These are phyloP conservation scores for Triplophysa siluroides DNA, from an alignment of 2,113 vertebrate genomes.

Conservation along the genomic window DNA sequence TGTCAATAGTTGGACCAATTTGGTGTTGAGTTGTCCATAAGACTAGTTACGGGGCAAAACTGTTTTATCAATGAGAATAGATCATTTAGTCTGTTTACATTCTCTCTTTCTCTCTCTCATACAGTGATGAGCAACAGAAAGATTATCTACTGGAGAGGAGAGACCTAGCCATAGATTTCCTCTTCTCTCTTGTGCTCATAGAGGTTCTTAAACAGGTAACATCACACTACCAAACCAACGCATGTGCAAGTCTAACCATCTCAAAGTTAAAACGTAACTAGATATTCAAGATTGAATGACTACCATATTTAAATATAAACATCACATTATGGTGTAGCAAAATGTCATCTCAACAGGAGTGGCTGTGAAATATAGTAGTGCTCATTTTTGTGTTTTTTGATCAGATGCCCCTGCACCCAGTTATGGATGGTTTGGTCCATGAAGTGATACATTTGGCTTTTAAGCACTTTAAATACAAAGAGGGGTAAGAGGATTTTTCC, in stretches of 20 bases:
- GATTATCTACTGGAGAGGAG: constrained; percentile 97
- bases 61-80: constrained; percentile 18
- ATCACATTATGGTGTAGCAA: too few species aligned
- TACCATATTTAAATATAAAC: too few species aligned
- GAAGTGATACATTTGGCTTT: constrained; percentile 96
- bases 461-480: constrained; percentile 99
- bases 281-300: too few species aligned
- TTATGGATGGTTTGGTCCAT: constrained; percentile 93
- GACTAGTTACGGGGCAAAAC: not conserved
- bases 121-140: constrained; percentile 95
- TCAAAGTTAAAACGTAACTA: too few species aligned
- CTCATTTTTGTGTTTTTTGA: constrained; percentile 22
- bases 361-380: not conserved
- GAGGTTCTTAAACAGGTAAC: constrained; percentile 97
- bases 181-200: constrained; percentile 97
- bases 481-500: constrained; percentile 83
- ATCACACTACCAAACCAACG: not conserved
- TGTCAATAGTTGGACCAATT: not conserved
- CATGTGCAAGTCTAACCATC: not conserved
- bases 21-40: constrained; percentile 8
- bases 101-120: constrained; percentile 22
- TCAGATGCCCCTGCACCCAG: constrained; percentile 97
- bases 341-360: too few species aligned
- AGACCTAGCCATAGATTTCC: constrained; percentile 97
- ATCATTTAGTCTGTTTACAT: constrained; percentile 24